A percentile compares a stretch with the other conserved stretches of the same genome.
These are phyloP conservation scores for Gallinago paraguaiae DNA, from an alignment of 2,113 vertebrate species.

Conservation along the genomic window DNA sequence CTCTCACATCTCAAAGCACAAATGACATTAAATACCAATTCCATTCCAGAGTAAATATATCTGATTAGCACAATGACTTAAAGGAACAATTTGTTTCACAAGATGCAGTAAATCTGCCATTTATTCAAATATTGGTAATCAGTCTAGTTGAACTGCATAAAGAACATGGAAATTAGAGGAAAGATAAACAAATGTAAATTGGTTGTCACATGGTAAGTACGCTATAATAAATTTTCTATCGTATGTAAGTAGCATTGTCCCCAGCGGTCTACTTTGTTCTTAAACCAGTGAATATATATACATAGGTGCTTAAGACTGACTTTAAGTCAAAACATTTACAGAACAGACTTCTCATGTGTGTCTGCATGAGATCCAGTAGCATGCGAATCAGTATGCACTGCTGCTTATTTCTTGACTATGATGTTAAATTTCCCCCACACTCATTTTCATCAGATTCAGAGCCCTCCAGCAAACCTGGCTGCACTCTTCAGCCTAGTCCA, in stretches of 20 bases:
- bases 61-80: not conserved
- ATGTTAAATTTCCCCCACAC: accelerated
- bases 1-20: not conserved
- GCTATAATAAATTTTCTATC: not conserved
- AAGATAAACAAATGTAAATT: conserved; percentile 38
- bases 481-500: not conserved
- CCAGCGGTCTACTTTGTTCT: not conserved
- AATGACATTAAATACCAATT: not conserved
- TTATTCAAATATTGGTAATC: conserved; percentile 23
- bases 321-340: not conserved
- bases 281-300: not conserved
- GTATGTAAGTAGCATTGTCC: not conserved
- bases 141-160: not conserved
- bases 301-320: not conserved
- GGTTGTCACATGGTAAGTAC: conserved; percentile 10
- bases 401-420: not conserved
- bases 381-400: not conserved
- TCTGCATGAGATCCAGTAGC: not conserved
- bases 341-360: not conserved
- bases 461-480: not conserved
- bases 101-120: not conserved
- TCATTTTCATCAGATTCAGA: not conserved
- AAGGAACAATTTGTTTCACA: not conserved
- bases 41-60: not conserved
- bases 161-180: conserved; percentile 9